phyloP scores from a whole-genome alignment of 2,797 vertebrate species.

The Rhinichthys osculus region DNA sequence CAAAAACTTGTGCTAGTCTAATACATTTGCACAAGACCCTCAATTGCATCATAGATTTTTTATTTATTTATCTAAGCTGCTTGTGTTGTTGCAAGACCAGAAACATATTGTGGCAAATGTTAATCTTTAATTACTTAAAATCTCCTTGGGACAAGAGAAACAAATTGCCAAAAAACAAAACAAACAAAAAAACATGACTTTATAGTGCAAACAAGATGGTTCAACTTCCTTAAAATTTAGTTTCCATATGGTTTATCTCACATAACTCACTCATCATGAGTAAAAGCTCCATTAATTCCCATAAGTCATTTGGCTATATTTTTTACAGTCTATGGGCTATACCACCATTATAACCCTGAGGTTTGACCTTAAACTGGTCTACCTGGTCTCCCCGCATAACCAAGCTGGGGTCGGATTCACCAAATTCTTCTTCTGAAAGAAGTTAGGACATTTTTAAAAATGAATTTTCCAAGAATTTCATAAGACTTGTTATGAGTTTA shows the following conservation, averaged over 20 bases:
- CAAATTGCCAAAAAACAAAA: background rate
- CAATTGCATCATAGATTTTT: background rate
- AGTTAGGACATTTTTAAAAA: background rate
- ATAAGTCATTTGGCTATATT: background rate
- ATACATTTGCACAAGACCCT: background rate
- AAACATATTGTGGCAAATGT: background rate
- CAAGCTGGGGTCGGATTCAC: background rate
- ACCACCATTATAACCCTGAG: background rate
- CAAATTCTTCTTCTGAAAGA: background rate
- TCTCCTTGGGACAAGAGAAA: background rate
- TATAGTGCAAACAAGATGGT: background rate
- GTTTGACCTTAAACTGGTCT: background rate
- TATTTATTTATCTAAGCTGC: background rate
- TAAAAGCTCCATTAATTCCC: background rate
- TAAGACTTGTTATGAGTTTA: background rate
- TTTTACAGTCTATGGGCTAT: too few relatives aligned
- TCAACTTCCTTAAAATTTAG: background rate
- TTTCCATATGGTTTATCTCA: background rate
- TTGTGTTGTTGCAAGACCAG: background rate
- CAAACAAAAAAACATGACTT: too few relatives aligned
- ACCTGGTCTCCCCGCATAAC: background rate
- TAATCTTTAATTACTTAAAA: background rate
- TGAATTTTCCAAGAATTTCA: background rate
- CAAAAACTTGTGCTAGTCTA: background rate
- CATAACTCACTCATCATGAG: background rate